A percentile compares a stretch with the other conserved stretches of the same genome.
phyloP scores from a whole-genome alignment of 1,140 invertebrate genomes.

The Chelonus insularis region DNA sequence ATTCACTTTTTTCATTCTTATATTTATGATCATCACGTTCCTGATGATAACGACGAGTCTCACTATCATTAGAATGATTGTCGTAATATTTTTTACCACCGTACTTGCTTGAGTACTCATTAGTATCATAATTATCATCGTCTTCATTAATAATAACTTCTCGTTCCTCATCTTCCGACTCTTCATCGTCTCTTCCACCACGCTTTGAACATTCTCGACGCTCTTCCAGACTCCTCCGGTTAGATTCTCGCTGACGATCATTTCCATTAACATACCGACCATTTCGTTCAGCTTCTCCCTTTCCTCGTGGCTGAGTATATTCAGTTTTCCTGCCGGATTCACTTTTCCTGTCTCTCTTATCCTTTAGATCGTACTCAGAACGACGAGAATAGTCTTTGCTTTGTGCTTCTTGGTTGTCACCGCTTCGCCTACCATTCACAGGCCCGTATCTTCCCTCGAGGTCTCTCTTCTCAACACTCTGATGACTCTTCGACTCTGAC shows the following conservation, averaged over 20 bases:
- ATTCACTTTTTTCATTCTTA: slow-evolving; percentile 50
- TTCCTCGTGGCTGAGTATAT: slow-evolving; percentile 28
- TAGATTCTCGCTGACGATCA: slow-evolving; percentile 20
- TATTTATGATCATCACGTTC: slow-evolving; percentile 40
- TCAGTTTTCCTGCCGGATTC: slow-evolving; percentile 26
- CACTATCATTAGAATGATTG: slow-evolving; percentile 21
- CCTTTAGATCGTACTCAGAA: slow-evolving; percentile 23
- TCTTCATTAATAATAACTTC: slow-evolving; percentile 40
- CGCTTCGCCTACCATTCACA: slow-evolving; percentile 31
- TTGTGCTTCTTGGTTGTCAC: slow-evolving; percentile 23
- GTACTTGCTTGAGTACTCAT: slow-evolving; percentile 35
- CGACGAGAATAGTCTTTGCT: slow-evolving; percentile 19
- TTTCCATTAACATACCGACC: slow-evolving; percentile 23
- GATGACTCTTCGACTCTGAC: slow-evolving; percentile 48
- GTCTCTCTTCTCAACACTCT: slow-evolving; percentile 38
- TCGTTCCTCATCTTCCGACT: slow-evolving; percentile 51
- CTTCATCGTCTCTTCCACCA: slow-evolving; percentile 35
- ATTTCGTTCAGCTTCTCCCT: slow-evolving; percentile 31
- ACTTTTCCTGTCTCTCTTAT: slow-evolving; percentile 26
- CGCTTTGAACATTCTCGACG: slow-evolving; percentile 30
- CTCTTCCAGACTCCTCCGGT: slow-evolving; percentile 33
- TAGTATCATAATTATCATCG: slow-evolving; percentile 35
- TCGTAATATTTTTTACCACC: slow-evolving; percentile 48
- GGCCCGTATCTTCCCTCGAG: slow-evolving; percentile 33
- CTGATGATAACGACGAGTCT: not conserved